Base-by-base conservation (phyloP, 23 tunicate genomes). In the Styela clava region DNA sequence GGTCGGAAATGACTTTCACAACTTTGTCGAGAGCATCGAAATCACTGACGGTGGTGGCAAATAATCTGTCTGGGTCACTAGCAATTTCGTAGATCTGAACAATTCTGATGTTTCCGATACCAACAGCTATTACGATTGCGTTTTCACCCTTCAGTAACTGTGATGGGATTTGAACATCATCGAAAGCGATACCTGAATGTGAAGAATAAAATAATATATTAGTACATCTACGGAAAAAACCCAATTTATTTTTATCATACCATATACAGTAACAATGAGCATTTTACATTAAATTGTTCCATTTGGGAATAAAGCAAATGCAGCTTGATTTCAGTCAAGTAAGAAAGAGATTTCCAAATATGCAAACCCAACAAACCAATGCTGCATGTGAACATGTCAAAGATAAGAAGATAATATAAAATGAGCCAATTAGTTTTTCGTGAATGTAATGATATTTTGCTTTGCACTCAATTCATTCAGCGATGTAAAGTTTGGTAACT, bases 161-260 rank as follows among this genome's bases (percentile, higher is more conserved):
- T 26, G 97, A 86, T 22, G 97, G 90, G 2, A 82, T 44, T 3
- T 20, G 31, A n/a, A 91, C 97, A 63, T 91, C 90, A 71, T 91
- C 97, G 37, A 79, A 82, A 21, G 97, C 84, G 23, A 82, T 62
- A 63, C 97, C 97, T 91, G 56, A n/a, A n/a, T n/a, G n/a, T n/a
- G n/a, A 72, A 22, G 21, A 78, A 61, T 21, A 20, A 78, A 61
- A 52, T 23, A 33, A 74, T 31, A 0, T 31, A 21, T 25, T 18
- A 74, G n/a, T n/a, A n/a, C n/a, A 68, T 19, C 24, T 68, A 22
- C 26, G 24, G 16, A 19, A 19, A 22, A 27, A 22, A 19, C 24
- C n/a, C 22, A 68, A 24, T 22, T 16, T 19, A 68, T 18, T 18
- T 61, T 61, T 61, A 18, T 68, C 23, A n/a, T 18, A 18, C 16